These are phyloP conservation scores for Augochlorella aurata DNA, from an alignment of 2,888 invertebrate species.

Conservation along the genomic window DNA sequence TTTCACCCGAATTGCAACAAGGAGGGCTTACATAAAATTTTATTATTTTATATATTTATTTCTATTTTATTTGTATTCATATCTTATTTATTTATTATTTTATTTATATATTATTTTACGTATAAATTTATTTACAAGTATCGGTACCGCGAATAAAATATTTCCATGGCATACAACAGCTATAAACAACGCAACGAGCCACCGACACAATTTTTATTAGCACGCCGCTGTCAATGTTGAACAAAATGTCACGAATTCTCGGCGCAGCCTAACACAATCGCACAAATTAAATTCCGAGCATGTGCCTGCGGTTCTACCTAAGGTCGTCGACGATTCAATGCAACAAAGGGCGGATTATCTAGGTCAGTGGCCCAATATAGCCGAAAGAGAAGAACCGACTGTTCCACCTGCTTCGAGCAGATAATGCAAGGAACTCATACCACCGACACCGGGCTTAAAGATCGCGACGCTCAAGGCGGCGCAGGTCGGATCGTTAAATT, in stretches of 20 bases:
- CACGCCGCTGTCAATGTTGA: not conserved
- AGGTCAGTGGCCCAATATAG: not conserved
- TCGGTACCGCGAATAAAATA: too few species aligned
- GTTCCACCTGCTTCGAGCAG: conserved; percentile 13
- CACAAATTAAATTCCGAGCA: not conserved
- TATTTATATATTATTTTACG: too few species aligned
- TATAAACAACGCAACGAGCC: too few species aligned
- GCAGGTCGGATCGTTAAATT: conserved; percentile 35
- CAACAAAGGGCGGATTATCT: not conserved
- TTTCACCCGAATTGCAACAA: too few species aligned
- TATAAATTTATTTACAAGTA: too few species aligned
- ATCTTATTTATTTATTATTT: too few species aligned
- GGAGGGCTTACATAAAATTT: too few species aligned
- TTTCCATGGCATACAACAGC: too few species aligned
- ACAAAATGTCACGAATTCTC: not conserved
- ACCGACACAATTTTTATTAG: too few species aligned
- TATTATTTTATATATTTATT: too few species aligned
- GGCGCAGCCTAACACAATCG: not conserved
- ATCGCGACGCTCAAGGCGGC: not conserved
- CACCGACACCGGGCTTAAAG: not conserved
- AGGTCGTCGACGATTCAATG: not conserved
- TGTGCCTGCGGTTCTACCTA: not conserved
- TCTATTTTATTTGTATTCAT: too few species aligned
- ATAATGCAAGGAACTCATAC: conserved; percentile 4
- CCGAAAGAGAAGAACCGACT: not conserved